Evolutionary conservation across 1,140 invertebrate genomes (phyloP), one percentile per base, ranked within the genome.

Genomic region (Cydia fagiglandana): DNA sequence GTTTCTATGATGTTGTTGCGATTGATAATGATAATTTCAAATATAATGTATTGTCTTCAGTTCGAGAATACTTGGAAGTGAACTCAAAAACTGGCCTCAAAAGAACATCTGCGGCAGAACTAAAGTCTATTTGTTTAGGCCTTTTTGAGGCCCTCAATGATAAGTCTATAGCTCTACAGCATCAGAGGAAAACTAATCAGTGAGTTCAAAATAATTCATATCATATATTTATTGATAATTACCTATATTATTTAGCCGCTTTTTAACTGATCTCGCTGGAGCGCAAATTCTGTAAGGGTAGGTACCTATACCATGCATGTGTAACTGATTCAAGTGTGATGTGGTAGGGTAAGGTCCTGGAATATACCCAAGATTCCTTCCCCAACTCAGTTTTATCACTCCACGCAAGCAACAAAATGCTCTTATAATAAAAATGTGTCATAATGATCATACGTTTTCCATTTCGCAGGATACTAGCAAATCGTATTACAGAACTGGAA

Each of bases 141-240:
- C 89, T 98, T 12, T 93, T 98, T 75, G 97, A 98, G 88, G 95
- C 97, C 45, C 92, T 98, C 13, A 97, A 97, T 90, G 97, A 98
- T 86, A 98, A 98, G 93, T 96, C 95, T 56, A 89, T 97, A 41
- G 97, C 97, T 12, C 86, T 98, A 4, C 94, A 95, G 64, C 97
- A 98, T 92, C 97, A 98, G 83, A 96, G 96, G 80, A 97, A 97
- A 93, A 96, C 97, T 1, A 98, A 93, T 77, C 92, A 91, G 93
- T 93, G 84, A 77, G 88, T 84, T 20, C 2, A 17, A 17, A 61
- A 61, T n/a, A 53, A 53, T 28, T 70, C n/a, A n/a, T n/a, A n/a
- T n/a, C n/a, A n/a, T n/a, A n/a, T n/a, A n/a, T n/a, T n/a, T n/a
- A n/a, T n/a, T n/a, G n/a, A n/a, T n/a, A n/a, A n/a, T n/a, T n/a